phyloP scores from a whole-genome alignment of 2,113 vertebrate species.

The Amblyopsis rosae region DNA sequence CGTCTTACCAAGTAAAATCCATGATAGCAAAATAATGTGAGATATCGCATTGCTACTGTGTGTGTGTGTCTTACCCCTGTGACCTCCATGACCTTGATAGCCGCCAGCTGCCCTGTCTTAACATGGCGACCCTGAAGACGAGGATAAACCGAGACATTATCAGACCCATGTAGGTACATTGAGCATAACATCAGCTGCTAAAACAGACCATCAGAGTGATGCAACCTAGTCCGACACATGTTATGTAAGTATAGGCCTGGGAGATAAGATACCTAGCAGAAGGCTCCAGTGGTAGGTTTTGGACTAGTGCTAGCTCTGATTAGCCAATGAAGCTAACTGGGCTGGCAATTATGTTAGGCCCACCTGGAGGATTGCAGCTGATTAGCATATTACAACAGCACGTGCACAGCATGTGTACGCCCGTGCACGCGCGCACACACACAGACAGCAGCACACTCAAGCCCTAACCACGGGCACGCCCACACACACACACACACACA shows the following conservation, averaged over 20 bases:
- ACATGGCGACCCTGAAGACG: constrained; percentile 75
- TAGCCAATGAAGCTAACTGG: constrained; percentile 52
- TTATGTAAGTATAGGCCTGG: constrained; percentile 2
- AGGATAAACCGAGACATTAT: constrained; percentile 13
- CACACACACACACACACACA: constrained; percentile 2
- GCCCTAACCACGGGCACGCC: not conserved
- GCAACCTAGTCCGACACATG: not conserved
- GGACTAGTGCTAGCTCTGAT: constrained; percentile 49
- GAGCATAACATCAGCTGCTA: not conserved
- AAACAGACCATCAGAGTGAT: not conserved
- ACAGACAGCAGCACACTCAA: not conserved
- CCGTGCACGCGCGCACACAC: not conserved
- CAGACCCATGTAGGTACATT: constrained; percentile 13
- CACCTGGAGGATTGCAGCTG: constrained; percentile 46
- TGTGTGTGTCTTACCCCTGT: constrained; percentile 71
- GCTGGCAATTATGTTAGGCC: constrained; percentile 40
- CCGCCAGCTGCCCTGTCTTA: constrained; percentile 77
- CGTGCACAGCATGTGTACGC: no score
- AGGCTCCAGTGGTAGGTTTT: constrained; percentile 39
- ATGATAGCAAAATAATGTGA: not conserved
- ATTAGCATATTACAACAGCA: constrained; percentile 44
- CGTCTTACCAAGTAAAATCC: not conserved
- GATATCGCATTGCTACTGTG: not conserved
- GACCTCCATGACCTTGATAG: constrained; percentile 82
- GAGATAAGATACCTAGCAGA: constrained; percentile 20